Conservation (phyloP, 23 tunicate species). For the Clavelina lepadiformis region DNA sequence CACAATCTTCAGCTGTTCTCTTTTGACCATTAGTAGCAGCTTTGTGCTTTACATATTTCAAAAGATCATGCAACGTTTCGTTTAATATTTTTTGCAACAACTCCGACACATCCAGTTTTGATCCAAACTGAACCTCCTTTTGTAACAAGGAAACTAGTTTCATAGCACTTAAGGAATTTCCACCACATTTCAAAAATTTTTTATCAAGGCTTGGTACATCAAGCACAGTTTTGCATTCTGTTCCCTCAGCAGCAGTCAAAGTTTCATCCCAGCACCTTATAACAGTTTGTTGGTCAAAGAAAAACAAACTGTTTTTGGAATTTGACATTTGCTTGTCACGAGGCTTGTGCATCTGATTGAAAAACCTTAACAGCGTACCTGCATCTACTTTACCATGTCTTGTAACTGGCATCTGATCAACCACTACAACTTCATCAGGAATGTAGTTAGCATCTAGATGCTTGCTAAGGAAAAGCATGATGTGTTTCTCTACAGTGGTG, state of each 20-base stretch:
- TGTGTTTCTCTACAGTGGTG: not conserved
- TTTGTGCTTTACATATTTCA: not conserved
- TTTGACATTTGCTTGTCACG: too few relatives aligned
- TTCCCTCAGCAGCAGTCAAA: not conserved
- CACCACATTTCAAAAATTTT: slow-evolving; percentile 42
- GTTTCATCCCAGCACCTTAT: too few relatives aligned
- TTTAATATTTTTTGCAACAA: slow-evolving; percentile 21
- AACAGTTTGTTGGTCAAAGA: too few relatives aligned
- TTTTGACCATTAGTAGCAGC: too few relatives aligned
- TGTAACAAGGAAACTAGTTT: slow-evolving; percentile 23
- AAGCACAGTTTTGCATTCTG: not conserved
- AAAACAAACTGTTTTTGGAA: too few relatives aligned
- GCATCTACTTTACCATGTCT: slow-evolving; percentile 77
- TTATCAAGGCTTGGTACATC: not conserved
- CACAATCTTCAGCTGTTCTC: too few relatives aligned
- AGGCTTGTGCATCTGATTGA: too few relatives aligned
- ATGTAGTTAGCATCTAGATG: slow-evolving; percentile 27
- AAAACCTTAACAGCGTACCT: slow-evolving; percentile 1
- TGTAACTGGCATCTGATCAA: slow-evolving; percentile 51
- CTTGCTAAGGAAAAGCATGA: not conserved
- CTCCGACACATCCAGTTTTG: too few relatives aligned
- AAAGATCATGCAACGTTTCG: slow-evolving; percentile 16
- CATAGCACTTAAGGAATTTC: slow-evolving; percentile 50
- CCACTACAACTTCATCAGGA: slow-evolving; percentile 54
- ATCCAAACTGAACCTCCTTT: slow-evolving; percentile 3